These are phyloP conservation scores for Agrotis clavis DNA, from an alignment of 2,888 invertebrate genomes.

Conservation along the genomic window DNA sequence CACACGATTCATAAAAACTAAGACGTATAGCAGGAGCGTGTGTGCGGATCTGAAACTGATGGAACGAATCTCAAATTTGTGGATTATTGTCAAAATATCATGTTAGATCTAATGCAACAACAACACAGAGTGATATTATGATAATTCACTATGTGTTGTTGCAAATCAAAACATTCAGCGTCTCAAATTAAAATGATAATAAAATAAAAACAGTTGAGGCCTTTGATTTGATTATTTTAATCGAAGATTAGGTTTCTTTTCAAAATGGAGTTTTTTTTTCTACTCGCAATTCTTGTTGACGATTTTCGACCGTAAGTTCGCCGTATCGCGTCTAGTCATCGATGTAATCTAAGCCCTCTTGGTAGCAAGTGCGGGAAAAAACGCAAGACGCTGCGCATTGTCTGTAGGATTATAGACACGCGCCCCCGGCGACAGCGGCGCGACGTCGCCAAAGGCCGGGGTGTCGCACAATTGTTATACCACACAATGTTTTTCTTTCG, in stretches of 20 bases:
- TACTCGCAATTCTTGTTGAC: background rate
- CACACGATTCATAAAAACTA: constrained; percentile 76
- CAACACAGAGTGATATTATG: background rate
- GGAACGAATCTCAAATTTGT: constrained; percentile 64
- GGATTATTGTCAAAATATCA: constrained; percentile 40
- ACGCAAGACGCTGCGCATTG: constrained; percentile 57
- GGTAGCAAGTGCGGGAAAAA: constrained; percentile 65
- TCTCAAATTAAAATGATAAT: no score
- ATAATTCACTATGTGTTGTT: background rate
- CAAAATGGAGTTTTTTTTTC: background rate
- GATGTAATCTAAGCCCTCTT: constrained; percentile 57
- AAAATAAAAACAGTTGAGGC: background rate
- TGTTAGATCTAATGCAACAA: constrained; percentile 3
- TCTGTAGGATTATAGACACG: constrained; percentile 71
- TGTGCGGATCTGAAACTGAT: constrained; percentile 54
- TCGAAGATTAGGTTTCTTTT: background rate
- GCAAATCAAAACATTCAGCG: background rate
- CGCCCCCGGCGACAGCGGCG: constrained; percentile 69
- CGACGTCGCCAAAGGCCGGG: constrained; percentile 27
- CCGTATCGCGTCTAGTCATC: constrained; percentile 32
- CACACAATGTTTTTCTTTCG: constrained; percentile 33
- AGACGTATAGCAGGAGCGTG: constrained; percentile 66
- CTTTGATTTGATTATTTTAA: background rate
- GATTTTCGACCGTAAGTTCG: background rate
- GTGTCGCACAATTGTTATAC: constrained; percentile 32